Conservation (phyloP, 2,113 vertebrate species). For the Nymphicus hollandicus region DNA sequence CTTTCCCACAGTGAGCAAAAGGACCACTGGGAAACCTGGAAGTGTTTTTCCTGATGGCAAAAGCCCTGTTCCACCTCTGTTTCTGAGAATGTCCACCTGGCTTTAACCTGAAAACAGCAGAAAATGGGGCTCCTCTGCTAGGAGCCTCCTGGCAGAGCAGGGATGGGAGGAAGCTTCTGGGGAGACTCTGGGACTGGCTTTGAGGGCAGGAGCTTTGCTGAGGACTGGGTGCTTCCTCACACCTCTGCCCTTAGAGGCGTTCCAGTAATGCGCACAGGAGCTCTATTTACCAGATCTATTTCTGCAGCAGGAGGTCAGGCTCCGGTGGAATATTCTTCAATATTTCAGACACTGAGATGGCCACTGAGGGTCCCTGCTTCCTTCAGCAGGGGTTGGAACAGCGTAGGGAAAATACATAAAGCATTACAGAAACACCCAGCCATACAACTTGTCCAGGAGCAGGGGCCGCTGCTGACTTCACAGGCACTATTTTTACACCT, state of each 20-base stretch:
- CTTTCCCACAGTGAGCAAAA: background rate
- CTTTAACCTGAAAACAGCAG: background rate
- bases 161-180: background rate
- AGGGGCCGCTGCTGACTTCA: background rate
- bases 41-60: background rate
- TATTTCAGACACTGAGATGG: background rate
- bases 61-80: background rate
- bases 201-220: background rate
- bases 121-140: background rate
- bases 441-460: background rate
- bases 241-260: background rate
- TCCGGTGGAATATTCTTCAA: background rate
- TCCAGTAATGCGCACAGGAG: rapidly evolving
- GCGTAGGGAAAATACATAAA: background rate
- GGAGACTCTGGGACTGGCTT: background rate
- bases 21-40: background rate
- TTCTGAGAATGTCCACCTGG: background rate
- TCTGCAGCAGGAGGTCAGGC: background rate
- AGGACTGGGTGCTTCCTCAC: background rate
- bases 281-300: background rate
- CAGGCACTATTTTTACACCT: constrained; percentile 11
- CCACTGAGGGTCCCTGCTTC: background rate
- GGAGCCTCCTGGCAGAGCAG: background rate
- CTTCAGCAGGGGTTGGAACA: background rate
- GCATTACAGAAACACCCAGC: too few species aligned